Evolutionary conservation across 2,113 vertebrate genomes (phyloP).

Genomic region (Pterocles burchelli): DNA sequence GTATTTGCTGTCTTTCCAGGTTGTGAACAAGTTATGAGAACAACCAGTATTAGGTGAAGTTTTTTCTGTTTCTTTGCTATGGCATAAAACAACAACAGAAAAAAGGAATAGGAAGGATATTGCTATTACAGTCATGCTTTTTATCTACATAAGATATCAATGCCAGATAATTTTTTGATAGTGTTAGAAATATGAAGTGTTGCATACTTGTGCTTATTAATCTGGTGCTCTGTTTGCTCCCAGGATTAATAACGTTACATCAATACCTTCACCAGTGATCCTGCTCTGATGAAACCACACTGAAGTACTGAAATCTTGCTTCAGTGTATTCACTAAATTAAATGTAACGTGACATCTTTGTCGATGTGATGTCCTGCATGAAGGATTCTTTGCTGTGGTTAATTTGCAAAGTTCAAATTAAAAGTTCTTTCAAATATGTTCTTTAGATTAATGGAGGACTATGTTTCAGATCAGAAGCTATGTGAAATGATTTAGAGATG

Average conservation of each 20-base stretch:
- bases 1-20: neutral
- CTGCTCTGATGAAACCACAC: neutral
- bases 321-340: neutral
- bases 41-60: neutral
- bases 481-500: neutral
- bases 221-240: neutral
- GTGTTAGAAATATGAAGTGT: neutral
- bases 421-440: neutral
- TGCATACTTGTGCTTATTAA: neutral
- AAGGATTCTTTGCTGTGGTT: neutral
- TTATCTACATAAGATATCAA: neutral
- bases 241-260: neutral
- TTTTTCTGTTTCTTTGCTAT: neutral
- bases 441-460: neutral
- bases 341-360: neutral
- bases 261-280: neutral
- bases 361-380: neutral
- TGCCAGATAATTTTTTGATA: neutral
- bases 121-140: neutral
- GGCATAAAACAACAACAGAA: neutral
- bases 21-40: neutral
- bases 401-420: constrained; percentile 34
- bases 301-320: neutral
- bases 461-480: neutral
- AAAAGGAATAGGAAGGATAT: neutral